phyloP scores from a whole-genome alignment of 2,113 vertebrate species.

The Athene cunicularia region DNA sequence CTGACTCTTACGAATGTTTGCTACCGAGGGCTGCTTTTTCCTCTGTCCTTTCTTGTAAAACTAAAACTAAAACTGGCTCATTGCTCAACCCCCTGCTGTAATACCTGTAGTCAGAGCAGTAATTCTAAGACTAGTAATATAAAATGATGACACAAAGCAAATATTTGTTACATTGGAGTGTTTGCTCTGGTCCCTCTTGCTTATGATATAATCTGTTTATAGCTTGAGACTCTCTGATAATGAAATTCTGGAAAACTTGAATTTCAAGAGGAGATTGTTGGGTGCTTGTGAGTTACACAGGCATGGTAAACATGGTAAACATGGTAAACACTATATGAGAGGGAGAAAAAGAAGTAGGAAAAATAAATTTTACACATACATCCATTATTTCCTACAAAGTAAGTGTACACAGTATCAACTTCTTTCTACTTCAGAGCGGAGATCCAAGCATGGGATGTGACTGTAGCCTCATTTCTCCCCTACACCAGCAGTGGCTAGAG shows the following conservation, averaged over 20 bases:
- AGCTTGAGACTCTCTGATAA: background rate
- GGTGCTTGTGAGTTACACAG: background rate
- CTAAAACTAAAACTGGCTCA: background rate
- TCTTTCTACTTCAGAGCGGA: background rate
- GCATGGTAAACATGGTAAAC: background rate
- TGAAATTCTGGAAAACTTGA: background rate
- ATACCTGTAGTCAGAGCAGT: background rate
- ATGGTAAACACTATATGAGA: background rate
- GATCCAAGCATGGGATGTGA: background rate
- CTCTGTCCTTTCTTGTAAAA: background rate
- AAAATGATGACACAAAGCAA: background rate
- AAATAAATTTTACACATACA: background rate
- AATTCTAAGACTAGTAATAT: background rate
- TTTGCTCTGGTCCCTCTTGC: background rate
- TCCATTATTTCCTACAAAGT: background rate
- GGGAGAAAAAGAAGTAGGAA: background rate
- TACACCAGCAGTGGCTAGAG: background rate
- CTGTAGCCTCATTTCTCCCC: background rate
- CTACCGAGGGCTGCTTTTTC: background rate
- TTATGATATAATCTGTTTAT: background rate
- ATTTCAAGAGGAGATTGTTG: background rate
- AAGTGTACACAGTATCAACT: background rate
- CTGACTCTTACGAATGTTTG: background rate
- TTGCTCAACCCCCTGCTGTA: background rate
- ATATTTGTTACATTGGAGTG: background rate